Conservation (phyloP, 2,113 vertebrate genomes). For the Solea solea region DNA sequence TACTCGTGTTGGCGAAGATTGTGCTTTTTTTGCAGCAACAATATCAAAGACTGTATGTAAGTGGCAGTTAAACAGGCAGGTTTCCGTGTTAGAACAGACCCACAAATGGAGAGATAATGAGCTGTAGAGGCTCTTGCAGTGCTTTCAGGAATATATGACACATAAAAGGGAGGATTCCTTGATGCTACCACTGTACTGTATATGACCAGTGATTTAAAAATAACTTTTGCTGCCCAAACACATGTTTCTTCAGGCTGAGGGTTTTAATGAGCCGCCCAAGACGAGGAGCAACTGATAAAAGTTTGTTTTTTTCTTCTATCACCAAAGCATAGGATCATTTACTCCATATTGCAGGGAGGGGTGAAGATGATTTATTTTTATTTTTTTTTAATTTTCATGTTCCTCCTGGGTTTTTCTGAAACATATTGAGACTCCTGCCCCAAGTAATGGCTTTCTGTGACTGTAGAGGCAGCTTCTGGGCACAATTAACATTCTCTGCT, state of each 20-base stretch:
- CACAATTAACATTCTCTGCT: conserved; percentile 50
- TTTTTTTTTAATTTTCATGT: conserved; percentile 68
- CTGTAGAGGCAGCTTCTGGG: conserved; percentile 46
- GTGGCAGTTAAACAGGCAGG: too few species aligned
- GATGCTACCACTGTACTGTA: conserved; percentile 16
- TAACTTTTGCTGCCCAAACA: conserved; percentile 43
- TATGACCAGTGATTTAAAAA: conserved; percentile 39
- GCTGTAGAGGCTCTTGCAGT: conserved; percentile 1
- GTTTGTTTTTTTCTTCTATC: conserved; percentile 12
- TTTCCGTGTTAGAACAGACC: too few species aligned
- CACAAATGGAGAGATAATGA: conserved; percentile 15
- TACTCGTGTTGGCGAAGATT: too few species aligned
- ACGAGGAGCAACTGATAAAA: conserved; percentile 27
- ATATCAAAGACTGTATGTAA: too few species aligned
- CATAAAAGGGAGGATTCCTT: conserved; percentile 14
- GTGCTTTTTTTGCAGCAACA: too few species aligned
- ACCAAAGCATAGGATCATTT: conserved; percentile 68
- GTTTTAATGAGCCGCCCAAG: conserved; percentile 51
- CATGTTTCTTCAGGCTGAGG: conserved; percentile 29
- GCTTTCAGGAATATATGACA: not conserved
- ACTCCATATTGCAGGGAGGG: conserved; percentile 50
- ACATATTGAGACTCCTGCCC: conserved; percentile 61
- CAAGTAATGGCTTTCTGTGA: conserved; percentile 56
- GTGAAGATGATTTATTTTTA: too few species aligned
- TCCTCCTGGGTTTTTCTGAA: conserved; percentile 63